Evolutionary conservation across 2,113 vertebrate genomes (phyloP).

Genomic region (Poeciliopsis retropinna): DNA sequence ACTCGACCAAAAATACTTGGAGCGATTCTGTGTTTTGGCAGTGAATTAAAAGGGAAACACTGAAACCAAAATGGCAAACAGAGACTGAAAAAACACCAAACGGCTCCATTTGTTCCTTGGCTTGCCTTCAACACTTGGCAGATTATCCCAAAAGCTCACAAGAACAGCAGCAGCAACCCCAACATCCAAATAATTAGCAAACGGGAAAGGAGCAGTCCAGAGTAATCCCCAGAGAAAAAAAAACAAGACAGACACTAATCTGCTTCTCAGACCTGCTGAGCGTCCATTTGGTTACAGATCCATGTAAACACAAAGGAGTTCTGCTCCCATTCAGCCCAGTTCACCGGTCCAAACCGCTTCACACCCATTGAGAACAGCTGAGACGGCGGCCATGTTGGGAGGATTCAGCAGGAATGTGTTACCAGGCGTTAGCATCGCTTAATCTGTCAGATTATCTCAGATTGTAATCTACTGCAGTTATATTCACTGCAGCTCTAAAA

Average conservation of each 20-base stretch:
- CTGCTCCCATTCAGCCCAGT: conserved; percentile 23
- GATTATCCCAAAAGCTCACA: conserved; percentile 52
- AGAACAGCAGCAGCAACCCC: conserved; percentile 32
- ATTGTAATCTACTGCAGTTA: background rate
- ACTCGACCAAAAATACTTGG: too few relatives aligned
- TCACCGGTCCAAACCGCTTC: conserved; percentile 39
- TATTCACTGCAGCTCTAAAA: background rate
- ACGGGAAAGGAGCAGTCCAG: conserved; percentile 36
- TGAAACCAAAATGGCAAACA: conserved; percentile 10
- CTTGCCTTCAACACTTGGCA: conserved; percentile 38
- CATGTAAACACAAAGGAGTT: conserved; percentile 49
- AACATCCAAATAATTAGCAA: conserved; percentile 52
- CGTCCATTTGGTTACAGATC: conserved; percentile 68
- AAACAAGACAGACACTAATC: conserved; percentile 52
- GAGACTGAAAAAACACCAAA: conserved; percentile 3
- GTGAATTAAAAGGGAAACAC: background rate
- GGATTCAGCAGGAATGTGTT: background rate
- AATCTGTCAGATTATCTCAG: background rate
- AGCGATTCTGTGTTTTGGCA: too few relatives aligned
- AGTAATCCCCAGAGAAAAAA: conserved; percentile 49
- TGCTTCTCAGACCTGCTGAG: conserved; percentile 65
- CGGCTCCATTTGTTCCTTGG: conserved; percentile 49
- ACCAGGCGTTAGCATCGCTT: too few relatives aligned
- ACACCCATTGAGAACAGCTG: conserved; percentile 29
- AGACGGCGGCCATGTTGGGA: conserved; percentile 6